These are phyloP conservation scores for Xyliphius kryptos DNA, from an alignment of 2,113 vertebrate genomes.

Conservation along the genomic window DNA sequence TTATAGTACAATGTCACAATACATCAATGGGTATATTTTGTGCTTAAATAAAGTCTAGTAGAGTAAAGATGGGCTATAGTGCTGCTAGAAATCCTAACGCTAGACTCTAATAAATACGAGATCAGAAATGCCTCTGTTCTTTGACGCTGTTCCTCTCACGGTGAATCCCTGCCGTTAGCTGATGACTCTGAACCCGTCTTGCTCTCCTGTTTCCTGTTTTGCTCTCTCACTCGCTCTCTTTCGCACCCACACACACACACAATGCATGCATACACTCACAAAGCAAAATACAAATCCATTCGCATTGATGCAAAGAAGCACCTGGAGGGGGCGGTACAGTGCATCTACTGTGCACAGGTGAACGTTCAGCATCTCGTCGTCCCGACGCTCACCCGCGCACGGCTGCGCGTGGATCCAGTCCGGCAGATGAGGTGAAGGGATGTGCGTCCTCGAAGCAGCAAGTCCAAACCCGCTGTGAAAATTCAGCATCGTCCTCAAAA, in stretches of 20 bases:
- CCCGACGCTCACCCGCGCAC: background rate
- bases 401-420: background rate
- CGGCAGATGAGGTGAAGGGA: constrained; percentile 21
- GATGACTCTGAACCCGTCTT: constrained; percentile 13
- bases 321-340: constrained; percentile 1
- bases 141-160: constrained; percentile 16
- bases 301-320: constrained; percentile 24
- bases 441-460: constrained; percentile 30
- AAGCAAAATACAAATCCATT: constrained; percentile 24
- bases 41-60: constrained; percentile 36
- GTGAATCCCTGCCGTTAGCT: constrained; percentile 28
- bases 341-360: background rate
- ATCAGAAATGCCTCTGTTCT: constrained; percentile 9
- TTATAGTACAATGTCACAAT: constrained; percentile 30
- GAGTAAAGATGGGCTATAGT: constrained; percentile 35
- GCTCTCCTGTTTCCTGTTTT: constrained; percentile 12
- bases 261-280: constrained; percentile 31
- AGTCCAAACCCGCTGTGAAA: constrained; percentile 20
- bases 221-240: background rate
- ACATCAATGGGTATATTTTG: constrained; percentile 33
- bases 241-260: constrained; percentile 12
- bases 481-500: constrained; percentile 3
- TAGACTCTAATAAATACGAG: constrained; percentile 23
- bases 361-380: background rate
- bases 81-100: constrained; percentile 27